phyloP scores from a whole-genome alignment of 2,797 vertebrate genomes.

The Gallinago nigripennis region DNA sequence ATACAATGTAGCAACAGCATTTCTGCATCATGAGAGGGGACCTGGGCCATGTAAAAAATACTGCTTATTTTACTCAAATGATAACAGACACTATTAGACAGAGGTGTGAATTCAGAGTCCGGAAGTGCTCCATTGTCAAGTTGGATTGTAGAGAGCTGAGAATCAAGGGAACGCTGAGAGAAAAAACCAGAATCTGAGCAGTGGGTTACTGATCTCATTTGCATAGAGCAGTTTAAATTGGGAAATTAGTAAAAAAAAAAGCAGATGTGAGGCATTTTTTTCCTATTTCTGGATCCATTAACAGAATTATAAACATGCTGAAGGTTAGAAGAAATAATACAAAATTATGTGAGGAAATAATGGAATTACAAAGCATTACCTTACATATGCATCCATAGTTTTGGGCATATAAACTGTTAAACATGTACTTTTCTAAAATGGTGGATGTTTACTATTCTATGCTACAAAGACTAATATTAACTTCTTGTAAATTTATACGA shows the following conservation, averaged over 20 bases:
- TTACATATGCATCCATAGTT: not conserved
- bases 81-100: not conserved
- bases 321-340: not conserved
- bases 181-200: not conserved
- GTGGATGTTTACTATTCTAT: not conserved
- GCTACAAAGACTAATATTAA: not conserved
- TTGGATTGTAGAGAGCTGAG: not conserved
- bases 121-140: not conserved
- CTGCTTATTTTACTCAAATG: not conserved
- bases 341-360: not conserved
- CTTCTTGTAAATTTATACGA: not conserved
- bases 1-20: rapidly evolving
- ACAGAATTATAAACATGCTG: not conserved
- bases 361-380: not conserved
- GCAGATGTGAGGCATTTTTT: not conserved
- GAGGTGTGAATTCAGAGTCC: not conserved
- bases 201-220: not conserved
- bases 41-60: not conserved
- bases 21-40: not conserved
- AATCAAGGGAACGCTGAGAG: not conserved
- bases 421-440: not conserved
- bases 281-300: not conserved
- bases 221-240: not conserved
- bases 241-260: not conserved
- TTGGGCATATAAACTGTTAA: not conserved